Evolutionary conservation across 2,888 invertebrate genomes (phyloP).

Genomic region (Platypus cylindrus): DNA sequence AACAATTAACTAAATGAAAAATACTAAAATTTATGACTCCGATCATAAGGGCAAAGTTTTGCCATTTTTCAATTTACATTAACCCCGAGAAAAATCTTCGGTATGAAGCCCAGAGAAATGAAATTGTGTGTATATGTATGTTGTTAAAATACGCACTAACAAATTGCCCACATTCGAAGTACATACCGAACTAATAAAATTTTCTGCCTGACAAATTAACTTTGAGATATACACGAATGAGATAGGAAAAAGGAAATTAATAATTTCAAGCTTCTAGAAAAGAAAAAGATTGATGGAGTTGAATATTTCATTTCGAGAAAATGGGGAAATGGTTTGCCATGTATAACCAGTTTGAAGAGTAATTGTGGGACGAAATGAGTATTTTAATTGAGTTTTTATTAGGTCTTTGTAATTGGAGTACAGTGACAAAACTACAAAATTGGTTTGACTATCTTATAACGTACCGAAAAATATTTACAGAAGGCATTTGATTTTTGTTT

Average conservation of each 20-base stretch:
- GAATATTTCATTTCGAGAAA: too few species aligned
- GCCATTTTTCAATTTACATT: slow-evolving; percentile 15
- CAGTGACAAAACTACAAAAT: too few species aligned
- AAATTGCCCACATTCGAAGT: slow-evolving; percentile 11
- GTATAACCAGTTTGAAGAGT: too few species aligned
- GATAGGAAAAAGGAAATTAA: slow-evolving; percentile 10
- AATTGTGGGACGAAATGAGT: too few species aligned
- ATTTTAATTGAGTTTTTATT: too few species aligned
- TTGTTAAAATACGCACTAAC: slow-evolving; percentile 6
- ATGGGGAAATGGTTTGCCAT: too few species aligned
- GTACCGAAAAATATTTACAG: too few species aligned
- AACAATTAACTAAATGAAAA: slow-evolving; percentile 15
- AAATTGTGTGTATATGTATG: background rate
- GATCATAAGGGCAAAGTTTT: slow-evolving; percentile 11
- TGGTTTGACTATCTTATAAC: too few species aligned
- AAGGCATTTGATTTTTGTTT: too few species aligned
- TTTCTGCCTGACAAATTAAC: slow-evolving; percentile 15
- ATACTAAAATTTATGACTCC: slow-evolving; percentile 13
- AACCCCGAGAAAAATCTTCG: slow-evolving; percentile 1
- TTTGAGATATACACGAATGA: slow-evolving; percentile 9
- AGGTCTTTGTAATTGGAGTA: too few species aligned
- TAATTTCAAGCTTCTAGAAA: too few species aligned
- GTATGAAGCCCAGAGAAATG: background rate
- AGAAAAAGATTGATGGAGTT: too few species aligned
- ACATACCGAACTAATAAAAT: slow-evolving; percentile 12